phyloP scores from a whole-genome alignment of 1,140 invertebrate genomes.

The Drosophila arizonae region DNA sequence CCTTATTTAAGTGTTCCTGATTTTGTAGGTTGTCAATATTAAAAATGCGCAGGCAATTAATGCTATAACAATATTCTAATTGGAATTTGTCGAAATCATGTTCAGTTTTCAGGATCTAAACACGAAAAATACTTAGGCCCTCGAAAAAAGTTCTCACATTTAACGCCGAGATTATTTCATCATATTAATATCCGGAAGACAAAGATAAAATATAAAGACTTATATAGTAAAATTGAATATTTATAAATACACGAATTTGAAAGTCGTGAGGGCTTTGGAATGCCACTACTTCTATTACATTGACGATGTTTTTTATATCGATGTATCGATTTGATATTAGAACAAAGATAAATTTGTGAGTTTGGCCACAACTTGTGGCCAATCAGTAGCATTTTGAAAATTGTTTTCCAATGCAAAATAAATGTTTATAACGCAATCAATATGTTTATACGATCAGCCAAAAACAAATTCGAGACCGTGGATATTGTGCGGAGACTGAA shows the following conservation, averaged over 20 bases:
- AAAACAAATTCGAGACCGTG: constrained; percentile 82
- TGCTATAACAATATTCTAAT: too few species aligned
- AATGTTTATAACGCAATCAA: constrained; percentile 32
- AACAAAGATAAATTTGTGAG: constrained; percentile 30
- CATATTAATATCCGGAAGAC: too few species aligned
- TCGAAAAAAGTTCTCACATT: too few species aligned
- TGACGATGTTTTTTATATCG: constrained; percentile 1
- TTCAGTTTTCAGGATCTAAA: too few species aligned
- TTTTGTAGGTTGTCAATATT: too few species aligned
- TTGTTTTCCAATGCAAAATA: constrained; percentile 52
- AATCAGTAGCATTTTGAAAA: constrained; percentile 46
- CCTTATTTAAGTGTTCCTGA: too few species aligned
- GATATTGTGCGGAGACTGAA: constrained; percentile 85
- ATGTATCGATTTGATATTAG: constrained; percentile 29
- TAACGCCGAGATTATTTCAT: too few species aligned
- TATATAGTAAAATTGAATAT: too few species aligned
- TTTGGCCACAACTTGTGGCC: constrained; percentile 51
- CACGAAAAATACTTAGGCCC: too few species aligned
- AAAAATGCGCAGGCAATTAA: too few species aligned
- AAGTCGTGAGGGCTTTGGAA: not conserved
- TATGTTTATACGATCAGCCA: constrained; percentile 81
- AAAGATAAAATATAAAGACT: too few species aligned
- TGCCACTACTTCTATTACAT: not conserved
- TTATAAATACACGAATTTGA: not conserved
- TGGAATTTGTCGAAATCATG: too few species aligned